Base-by-base conservation (phyloP, 1,140 invertebrate species). In the Andricus grossulariae region DNA sequence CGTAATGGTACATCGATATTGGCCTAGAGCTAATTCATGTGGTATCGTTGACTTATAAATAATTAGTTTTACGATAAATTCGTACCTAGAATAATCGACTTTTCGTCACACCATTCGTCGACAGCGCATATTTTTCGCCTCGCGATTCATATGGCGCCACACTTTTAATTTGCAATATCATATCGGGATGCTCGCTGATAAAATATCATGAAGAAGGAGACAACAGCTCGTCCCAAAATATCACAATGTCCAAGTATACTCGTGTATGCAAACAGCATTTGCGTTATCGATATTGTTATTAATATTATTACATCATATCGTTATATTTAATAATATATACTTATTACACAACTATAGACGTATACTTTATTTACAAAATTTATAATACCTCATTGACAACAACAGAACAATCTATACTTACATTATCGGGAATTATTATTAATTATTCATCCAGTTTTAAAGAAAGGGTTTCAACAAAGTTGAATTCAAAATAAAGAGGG, bases 71-170 rank as follows among this genome's bases (percentile, higher is more conserved):
- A 81, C 82, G 83, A 52, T 90, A 91, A 91, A 91, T 91, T 91
- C 90, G 88, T 91, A 91, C 87, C 88, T 90, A 87, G 88, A 90
- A 90, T 90, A 90, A 86, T 88, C 85, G 85, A 86, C 79, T 87
- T 85, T 75, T 75, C 75, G 77, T 84, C 83, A 78, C 32, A 77
- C 21, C 75, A 18, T 25, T 72, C 66, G 72, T 52, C 50, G 50
- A 70, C 73, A 78, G 51, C 70, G 66, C 76, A 70, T 50, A 50
- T 77, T 70, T 45, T 51, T 79, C 66, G 57, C 71, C 54, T 66
- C 49, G 70, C 52, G 71, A 6, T 74, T 72, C 71, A 75, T 73
- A 71, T 71, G 13, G 19, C 60, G 74, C 60, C 45, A 10, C 73
- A 72, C 55, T 82, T 73, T 50, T 8, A 70, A 77, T 75, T 79